phyloP scores from a whole-genome alignment of 2,797 vertebrate genomes.

The Gymnoscopelus braueri region DNA sequence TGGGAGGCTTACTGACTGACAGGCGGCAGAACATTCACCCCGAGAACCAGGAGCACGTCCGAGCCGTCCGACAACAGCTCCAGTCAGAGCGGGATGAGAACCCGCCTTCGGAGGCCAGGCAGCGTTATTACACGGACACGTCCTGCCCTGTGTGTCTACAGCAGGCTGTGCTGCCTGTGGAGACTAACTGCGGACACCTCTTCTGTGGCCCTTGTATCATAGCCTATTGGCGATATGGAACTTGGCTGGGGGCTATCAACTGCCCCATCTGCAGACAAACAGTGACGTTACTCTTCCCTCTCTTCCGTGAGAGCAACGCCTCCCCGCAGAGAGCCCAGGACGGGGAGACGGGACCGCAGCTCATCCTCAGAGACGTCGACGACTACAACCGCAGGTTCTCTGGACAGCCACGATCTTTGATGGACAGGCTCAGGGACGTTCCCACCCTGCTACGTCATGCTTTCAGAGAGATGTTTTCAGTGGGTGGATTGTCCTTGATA shows the following conservation, averaged over 20 bases:
- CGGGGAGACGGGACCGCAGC: constrained; percentile 81
- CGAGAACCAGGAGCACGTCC: constrained; percentile 94
- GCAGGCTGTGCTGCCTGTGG: constrained; percentile 92
- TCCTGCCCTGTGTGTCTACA: constrained; percentile 96
- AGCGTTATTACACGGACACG: constrained; percentile 96
- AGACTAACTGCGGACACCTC: constrained; percentile 98
- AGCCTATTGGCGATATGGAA: constrained; percentile 95
- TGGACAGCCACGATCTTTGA: constrained; percentile 92
- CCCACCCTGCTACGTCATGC: constrained; percentile 94
- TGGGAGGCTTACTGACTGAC: constrained; percentile 89
- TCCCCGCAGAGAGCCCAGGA: constrained; percentile 77
- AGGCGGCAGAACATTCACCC: constrained; percentile 92
- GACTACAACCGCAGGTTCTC: constrained; percentile 98
- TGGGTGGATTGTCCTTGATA: constrained; percentile 98
- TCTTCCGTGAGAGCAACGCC: constrained; percentile 82
- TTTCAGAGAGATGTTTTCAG: constrained; percentile 96
- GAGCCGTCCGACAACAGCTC: constrained; percentile 91
- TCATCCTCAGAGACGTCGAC: constrained; percentile 87
- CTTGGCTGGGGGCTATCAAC: constrained; percentile 94
- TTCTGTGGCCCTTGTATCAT: constrained; percentile 98
- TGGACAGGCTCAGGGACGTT: constrained; percentile 95
- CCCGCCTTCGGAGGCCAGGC: constrained; percentile 78
- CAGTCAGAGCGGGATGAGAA: constrained; percentile 88
- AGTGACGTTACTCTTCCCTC: constrained; percentile 93
- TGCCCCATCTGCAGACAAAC: constrained; percentile 98